Percentiles rank a stretch among this genome's conserved stretches.
Conservation (phyloP, 2,797 vertebrate species). For the Caiman crocodilus region DNA sequence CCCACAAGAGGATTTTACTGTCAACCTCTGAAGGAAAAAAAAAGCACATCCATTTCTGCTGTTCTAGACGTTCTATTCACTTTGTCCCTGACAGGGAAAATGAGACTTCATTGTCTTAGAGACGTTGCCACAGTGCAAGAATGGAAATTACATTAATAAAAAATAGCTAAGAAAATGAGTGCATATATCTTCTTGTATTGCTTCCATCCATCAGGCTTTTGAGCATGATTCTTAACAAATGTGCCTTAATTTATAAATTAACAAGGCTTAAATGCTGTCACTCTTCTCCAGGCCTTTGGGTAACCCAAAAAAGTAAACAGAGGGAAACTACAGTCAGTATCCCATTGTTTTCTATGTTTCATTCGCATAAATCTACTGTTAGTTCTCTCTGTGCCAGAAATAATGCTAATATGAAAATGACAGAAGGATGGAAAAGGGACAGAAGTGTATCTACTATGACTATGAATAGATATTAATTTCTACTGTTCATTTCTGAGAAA, state of each 20-base stretch:
- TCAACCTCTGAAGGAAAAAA: not conserved
- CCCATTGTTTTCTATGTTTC: not conserved
- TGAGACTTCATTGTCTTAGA: rapidly evolving
- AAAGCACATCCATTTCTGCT: not conserved
- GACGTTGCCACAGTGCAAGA: not conserved
- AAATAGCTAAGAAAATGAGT: not conserved
- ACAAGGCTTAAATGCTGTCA: not conserved
- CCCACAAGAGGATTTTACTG: not conserved
- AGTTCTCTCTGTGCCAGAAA: no score
- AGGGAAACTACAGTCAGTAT: not conserved
- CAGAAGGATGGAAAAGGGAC: no score
- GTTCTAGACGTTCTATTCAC: not conserved
- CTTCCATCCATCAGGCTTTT: not conserved
- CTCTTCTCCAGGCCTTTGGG: not conserved
- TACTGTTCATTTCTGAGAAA: no score
- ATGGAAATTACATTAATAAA: not conserved
- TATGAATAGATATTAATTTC: no score
- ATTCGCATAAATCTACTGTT: no score
- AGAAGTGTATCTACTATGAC: no score
- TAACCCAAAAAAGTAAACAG: not conserved
- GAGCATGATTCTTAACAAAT: not conserved
- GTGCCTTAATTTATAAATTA: not conserved
- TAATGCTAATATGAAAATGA: no score
- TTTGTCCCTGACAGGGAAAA: not conserved
- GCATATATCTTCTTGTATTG: not conserved